phyloP scores from a whole-genome alignment of 2,113 vertebrate species.

The Saimiri boliviensis region DNA sequence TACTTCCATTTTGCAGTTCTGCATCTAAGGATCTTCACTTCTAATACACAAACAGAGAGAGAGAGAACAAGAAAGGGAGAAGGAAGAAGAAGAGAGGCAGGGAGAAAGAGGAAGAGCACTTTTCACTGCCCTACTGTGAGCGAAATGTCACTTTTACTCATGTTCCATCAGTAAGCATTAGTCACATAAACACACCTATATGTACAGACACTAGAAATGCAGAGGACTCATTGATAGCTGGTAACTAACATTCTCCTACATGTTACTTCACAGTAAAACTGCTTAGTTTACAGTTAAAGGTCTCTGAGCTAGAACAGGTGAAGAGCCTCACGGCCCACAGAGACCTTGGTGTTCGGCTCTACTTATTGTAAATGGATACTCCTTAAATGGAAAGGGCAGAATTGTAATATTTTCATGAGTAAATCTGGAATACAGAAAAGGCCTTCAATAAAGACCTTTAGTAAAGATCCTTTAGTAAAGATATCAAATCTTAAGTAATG shows the following conservation, averaged over 20 bases:
- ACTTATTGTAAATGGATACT: not conserved
- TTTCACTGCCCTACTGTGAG: not conserved
- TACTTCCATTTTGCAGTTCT: not conserved
- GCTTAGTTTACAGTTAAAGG: not conserved
- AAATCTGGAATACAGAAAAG: not conserved
- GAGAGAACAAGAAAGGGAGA: not conserved
- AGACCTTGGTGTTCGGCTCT: not conserved
- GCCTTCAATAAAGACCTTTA: not conserved
- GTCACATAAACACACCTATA: not conserved
- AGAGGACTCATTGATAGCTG: not conserved
- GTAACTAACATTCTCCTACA: not conserved
- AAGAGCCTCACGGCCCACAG: not conserved
- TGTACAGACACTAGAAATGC: not conserved
- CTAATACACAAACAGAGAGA: not conserved
- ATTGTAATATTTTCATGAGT: not conserved
- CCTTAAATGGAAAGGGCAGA: not conserved
- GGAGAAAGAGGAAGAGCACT: not conserved
- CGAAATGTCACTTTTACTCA: not conserved
- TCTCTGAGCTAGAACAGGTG: not conserved
- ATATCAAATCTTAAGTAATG: too few relatives aligned
- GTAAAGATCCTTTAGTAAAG: not conserved
- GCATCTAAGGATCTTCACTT: not conserved
- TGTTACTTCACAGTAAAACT: not conserved
- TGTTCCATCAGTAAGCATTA: not conserved
- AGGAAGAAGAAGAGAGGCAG: not conserved